Base-by-base conservation (phyloP, 2,888 invertebrate genomes). In the Epistrophella euchroma region DNA sequence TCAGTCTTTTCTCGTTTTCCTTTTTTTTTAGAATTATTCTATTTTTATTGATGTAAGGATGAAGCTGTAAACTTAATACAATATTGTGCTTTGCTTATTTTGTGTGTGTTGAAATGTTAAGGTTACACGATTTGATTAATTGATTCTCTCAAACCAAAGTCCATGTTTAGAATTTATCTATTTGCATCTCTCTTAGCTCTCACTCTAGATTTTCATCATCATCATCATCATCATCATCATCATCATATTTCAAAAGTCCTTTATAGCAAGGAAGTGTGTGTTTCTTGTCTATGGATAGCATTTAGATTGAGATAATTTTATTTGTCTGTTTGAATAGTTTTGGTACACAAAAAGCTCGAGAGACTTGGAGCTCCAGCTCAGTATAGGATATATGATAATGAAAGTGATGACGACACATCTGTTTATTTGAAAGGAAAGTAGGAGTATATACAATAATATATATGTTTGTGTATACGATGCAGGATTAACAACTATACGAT, bases 91-190 rank as follows among this genome's bases (percentile, higher is more conserved):
- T 55, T 60, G n/a, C 17, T 64, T 22, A 35, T 25, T 62, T 13
- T 47, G n/a, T 52, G 25, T 60, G 32, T 66, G 52, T 37, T 22
- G 68, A 68, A 68, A 68, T 68, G 68, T 50, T 52, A 68, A 68
- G 52, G 50, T 68, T 64, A 40, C 19, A 70, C 70, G 73, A 75
- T 84, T 85, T 85, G 84, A 85, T 85, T 79, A 85, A 85, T 85
- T 80, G 84, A 76, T 80, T 72, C 55, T 15, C 64, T 58, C 40
- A 43, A 60, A 50, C 58, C 32, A 32, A 73, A 66, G 19, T 25
- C 66, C 32, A 47, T 45, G 64, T 45, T 45, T 64, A 13, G 64
- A 60, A 58, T 73, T 37, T 43, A 37, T 52, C 40, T 58, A 40
- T 13, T 22, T 40, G 37, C 64, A 56, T 72, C 55, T 28, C 45